A percentile compares a stretch with the other conserved stretches of the same genome.
Conservation (phyloP, 2,797 vertebrate genomes). For the Petrocephalus schoutedeni region DNA sequence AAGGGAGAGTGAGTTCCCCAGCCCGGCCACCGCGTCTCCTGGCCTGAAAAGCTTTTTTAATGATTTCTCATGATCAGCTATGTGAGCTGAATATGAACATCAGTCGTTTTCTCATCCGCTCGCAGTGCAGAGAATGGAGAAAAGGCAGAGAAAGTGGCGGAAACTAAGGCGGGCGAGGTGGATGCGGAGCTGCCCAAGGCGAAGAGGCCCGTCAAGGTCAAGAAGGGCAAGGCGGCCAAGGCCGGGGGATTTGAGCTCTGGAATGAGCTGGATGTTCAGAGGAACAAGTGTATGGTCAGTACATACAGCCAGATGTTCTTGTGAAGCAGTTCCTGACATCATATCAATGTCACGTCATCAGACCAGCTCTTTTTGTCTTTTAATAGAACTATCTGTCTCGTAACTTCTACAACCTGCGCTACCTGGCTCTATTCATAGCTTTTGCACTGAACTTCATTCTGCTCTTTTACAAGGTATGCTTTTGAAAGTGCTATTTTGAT, state of each 20-base stretch:
- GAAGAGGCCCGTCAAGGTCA: slow-evolving; percentile 50
- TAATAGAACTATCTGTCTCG: slow-evolving; percentile 85
- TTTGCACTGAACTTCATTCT: slow-evolving; percentile 92
- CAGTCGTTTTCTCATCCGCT: not conserved
- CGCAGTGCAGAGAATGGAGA: slow-evolving; percentile 77
- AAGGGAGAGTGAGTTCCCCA: slow-evolving; percentile 77
- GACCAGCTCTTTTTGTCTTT: slow-evolving; percentile 5
- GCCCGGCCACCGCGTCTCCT: not conserved
- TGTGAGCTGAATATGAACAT: not conserved
- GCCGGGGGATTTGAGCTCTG: slow-evolving; percentile 74
- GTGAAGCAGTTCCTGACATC: not conserved
- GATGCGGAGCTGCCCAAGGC: slow-evolving; percentile 42
- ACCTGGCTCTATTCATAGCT: slow-evolving; percentile 83
- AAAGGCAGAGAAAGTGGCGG: slow-evolving; percentile 64
- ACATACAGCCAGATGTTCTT: not conserved
- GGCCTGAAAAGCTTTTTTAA: not conserved
- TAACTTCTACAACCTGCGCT: slow-evolving; percentile 90
- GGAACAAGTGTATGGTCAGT: slow-evolving; percentile 83
- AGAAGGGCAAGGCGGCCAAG: slow-evolving; percentile 54
- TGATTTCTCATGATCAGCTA: not conserved
- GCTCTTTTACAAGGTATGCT: slow-evolving; percentile 77
- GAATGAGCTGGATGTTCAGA: slow-evolving; percentile 83
- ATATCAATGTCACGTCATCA: not conserved
- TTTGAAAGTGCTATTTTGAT: not conserved
- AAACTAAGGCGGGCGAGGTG: slow-evolving; percentile 37